phyloP scores from a whole-genome alignment of 2,797 vertebrate genomes.

The Brotogeris chrysoptera region DNA sequence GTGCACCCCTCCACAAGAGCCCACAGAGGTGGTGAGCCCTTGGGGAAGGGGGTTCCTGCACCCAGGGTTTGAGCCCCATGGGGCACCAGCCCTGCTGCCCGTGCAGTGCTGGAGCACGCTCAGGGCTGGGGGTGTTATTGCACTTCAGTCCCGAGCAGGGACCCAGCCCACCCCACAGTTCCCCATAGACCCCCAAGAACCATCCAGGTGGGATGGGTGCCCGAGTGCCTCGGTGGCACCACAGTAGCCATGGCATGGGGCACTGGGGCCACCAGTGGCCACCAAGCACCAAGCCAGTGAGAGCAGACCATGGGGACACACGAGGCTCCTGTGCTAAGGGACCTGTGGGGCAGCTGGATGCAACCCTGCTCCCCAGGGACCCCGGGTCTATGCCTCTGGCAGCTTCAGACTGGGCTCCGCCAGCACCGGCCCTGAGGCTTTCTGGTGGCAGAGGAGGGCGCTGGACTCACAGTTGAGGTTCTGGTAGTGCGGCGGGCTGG shows the following conservation, averaged over 20 bases:
- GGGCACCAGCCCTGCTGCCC: background rate
- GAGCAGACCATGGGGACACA: fast-evolving
- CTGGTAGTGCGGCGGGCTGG: conserved; percentile 87
- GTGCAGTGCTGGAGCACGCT: background rate
- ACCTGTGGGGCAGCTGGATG: background rate
- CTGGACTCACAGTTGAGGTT: conserved; percentile 88
- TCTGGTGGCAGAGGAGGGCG: conserved; percentile 81
- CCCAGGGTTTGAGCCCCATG: background rate
- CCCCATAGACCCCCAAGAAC: background rate
- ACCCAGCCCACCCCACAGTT: background rate
- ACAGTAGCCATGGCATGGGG: fast-evolving
- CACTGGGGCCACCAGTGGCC: background rate
- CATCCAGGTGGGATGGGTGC: background rate
- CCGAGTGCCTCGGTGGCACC: fast-evolving
- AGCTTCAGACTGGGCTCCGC: conserved; percentile 81
- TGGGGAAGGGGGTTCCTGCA: background rate
- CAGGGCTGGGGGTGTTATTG: conserved; percentile 16
- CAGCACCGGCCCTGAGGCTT: background rate
- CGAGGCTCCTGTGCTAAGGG: background rate
- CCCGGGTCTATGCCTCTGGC: conserved; percentile 80
- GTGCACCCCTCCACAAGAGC: background rate
- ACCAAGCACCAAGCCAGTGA: fast-evolving
- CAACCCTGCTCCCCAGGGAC: background rate
- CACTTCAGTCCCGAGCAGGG: conserved; percentile 28
- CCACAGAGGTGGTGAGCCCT: background rate